Percentiles rank a stretch among this genome's conserved stretches.
Conservation (phyloP, 2,888 invertebrate genomes). For the Tetropium fuscum region DNA sequence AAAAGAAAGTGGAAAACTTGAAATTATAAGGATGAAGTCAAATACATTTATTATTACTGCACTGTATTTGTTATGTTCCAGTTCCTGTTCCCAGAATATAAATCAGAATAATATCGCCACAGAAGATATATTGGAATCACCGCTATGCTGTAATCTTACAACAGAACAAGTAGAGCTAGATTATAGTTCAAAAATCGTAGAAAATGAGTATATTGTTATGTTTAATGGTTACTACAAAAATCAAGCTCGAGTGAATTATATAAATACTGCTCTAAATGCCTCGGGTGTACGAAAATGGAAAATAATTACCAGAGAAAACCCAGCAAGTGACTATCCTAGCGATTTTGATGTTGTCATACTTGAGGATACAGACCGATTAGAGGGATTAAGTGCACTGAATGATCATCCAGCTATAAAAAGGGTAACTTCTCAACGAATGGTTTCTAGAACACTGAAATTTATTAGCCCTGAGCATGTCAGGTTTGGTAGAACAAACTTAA, state of each 20-base stretch:
- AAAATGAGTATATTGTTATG: slow-evolving; percentile 87
- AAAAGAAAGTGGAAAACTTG: slow-evolving; percentile 53
- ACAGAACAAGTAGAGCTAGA: slow-evolving; percentile 68
- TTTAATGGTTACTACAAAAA: slow-evolving; percentile 87
- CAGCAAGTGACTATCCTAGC: slow-evolving; percentile 89
- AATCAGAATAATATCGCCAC: slow-evolving; percentile 40
- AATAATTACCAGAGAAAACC: slow-evolving; percentile 81
- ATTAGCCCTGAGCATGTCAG: slow-evolving; percentile 66
- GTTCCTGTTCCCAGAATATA: slow-evolving; percentile 23
- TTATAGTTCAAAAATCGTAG: slow-evolving; percentile 73
- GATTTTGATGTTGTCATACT: slow-evolving; percentile 92
- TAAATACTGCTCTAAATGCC: slow-evolving; percentile 80
- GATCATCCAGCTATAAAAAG: slow-evolving; percentile 82
- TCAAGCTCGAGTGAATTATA: slow-evolving; percentile 79
- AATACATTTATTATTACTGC: slow-evolving; percentile 26
- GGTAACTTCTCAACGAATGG: slow-evolving; percentile 83
- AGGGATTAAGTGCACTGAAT: slow-evolving; percentile 71
- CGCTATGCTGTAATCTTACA: slow-evolving; percentile 64
- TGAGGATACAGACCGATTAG: slow-evolving; percentile 68
- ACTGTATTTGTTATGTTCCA: slow-evolving; percentile 30
- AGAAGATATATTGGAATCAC: slow-evolving; percentile 63
- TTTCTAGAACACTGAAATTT: slow-evolving; percentile 80
- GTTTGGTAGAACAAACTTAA: slow-evolving; percentile 66
- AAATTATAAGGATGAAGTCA: slow-evolving; percentile 40
- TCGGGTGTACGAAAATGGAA: slow-evolving; percentile 83